Evolutionary conservation across 2,888 invertebrate genomes (phyloP), one percentile per base, ranked within the genome.

Genomic region (Eurytoma californica): DNA sequence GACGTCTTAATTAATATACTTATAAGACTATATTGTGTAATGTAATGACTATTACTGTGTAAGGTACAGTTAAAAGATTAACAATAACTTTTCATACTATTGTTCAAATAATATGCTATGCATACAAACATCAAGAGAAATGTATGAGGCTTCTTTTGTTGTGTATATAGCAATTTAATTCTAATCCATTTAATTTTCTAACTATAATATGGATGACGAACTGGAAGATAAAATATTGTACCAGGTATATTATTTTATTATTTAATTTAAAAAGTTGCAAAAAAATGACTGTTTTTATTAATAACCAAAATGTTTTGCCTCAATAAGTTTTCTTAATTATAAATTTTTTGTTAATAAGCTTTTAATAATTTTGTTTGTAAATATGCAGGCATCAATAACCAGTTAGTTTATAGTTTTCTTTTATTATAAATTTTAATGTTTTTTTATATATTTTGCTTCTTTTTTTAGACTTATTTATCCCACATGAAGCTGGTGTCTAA

Each of bases 141-240:
- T 39, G 39, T 39, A 7, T 39, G 39, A 39, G 9, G 39, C 39
- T 39, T 39, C 39, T 9, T 39, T 39, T 39, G 9, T 39, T 39
- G 9, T 39, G 39, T 39, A 39, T n/a, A 68, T 39, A 55, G 13
- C 30, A 14, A 58, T 20, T 24, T 20, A 20, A 13, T n/a, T 47
- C 18, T 47, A 70, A 24, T 12, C n/a, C 7, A 58, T 16, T 58
- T 70, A 24, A 16, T 68, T 58, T 69, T 24, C 3, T 24, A 16
- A 39, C 55, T 79, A 82, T 86, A 90, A 83, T 88, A 97, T 97
- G 97, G 97, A 97, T 93, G 97, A 97, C 94, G 96, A 96, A 92
- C 92, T 97, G 88, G 97, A 97, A 92, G 96, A 97, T 87, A 94
- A 94, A 92, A 94, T 97, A 87, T 92, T 97, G 87, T 95, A 96